Base-by-base conservation (phyloP, 2,888 invertebrate genomes). In the Oxyteleia sp. region DNA sequence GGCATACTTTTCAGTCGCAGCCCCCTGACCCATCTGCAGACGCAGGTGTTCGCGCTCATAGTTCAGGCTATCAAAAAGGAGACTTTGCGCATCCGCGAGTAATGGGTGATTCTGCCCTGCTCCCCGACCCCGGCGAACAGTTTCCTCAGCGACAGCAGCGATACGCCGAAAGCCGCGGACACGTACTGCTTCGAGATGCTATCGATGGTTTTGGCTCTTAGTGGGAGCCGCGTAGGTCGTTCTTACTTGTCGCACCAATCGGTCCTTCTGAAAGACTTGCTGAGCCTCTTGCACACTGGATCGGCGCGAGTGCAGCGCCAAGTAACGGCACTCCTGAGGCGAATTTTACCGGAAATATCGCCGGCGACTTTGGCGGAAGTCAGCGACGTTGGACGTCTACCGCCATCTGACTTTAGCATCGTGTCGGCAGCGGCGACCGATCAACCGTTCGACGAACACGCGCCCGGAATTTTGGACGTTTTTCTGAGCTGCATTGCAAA, bases 161-260 rank as follows among this genome's bases (percentile, higher is more conserved):
- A 94, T 85, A 89, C 93, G 18, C 92, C 93, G 1, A 95, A 95
- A 90, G 94, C 94, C 76, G 94, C 95, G 1, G 99, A 99, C 93
- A 98, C 98, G n/a, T 99, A 98, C 93, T 99, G 99, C 94, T 99
- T 99, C 92, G 99, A 99, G 94, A 98, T 99, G 97, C 94, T 99
- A 18, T 98, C 98, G 3, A 97, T 99, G 97, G 98, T 98, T 57
- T 93, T 98, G 88, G 99, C 99, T 0, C 94, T 99, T 45, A 98
- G 98, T 84, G 99, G 99, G 2, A 98, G 98, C 87, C 95, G 96
- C 0, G 98, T 98, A 0, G 99, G 99, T 0, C 95, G 98, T 26
- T 96, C 96, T 0, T 98, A 99, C 93, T 94, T 99, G 11, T 97
- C 98, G 0, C 98, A 98, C 90, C 98, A 98, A 89, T 96, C 96